Evolutionary conservation across 1,140 invertebrate species (phyloP).

Genomic region (Amyelois transitella): DNA sequence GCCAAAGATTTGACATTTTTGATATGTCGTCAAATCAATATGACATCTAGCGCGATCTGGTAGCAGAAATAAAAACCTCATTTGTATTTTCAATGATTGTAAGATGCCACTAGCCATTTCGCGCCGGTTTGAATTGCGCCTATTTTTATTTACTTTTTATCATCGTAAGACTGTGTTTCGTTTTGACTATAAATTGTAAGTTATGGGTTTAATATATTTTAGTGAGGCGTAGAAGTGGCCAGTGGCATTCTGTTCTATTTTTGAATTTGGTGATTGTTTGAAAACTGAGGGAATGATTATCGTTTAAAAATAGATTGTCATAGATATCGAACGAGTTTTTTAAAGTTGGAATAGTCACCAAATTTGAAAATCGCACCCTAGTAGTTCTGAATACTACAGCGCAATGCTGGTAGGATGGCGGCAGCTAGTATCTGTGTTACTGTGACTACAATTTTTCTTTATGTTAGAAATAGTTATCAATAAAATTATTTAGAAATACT

Average conservation of each 20-base stretch:
- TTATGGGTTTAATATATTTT: background rate
- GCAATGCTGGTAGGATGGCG: background rate
- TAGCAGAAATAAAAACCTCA: too few species aligned
- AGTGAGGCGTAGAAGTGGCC: slow-evolving; percentile 11
- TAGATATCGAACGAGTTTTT: too few species aligned
- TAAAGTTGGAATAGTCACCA: too few species aligned
- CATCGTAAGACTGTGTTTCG: slow-evolving; percentile 27
- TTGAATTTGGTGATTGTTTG: background rate
- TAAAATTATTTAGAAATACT: slow-evolving; percentile 13
- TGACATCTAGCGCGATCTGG: too few species aligned
- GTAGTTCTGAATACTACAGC: background rate
- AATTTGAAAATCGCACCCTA: too few species aligned
- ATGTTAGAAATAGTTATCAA: slow-evolving; percentile 10
- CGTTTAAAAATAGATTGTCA: too few species aligned
- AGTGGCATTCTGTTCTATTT: slow-evolving; percentile 12
- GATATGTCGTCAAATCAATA: slow-evolving; percentile 2
- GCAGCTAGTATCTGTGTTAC: background rate
- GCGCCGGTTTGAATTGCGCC: slow-evolving; percentile 4
- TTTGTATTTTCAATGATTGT: too few species aligned
- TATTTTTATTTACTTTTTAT: slow-evolving; percentile 18
- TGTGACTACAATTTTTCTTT: background rate
- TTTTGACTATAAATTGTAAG: slow-evolving; percentile 7
- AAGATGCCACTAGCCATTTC: slow-evolving; percentile 11
- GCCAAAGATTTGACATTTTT: slow-evolving; percentile 18
- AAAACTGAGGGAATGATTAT: too few species aligned